Evolutionary conservation across 2,113 vertebrate species (phyloP), one percentile per base, ranked within the genome.

Genomic region (Ammodytes dubius): DNA sequence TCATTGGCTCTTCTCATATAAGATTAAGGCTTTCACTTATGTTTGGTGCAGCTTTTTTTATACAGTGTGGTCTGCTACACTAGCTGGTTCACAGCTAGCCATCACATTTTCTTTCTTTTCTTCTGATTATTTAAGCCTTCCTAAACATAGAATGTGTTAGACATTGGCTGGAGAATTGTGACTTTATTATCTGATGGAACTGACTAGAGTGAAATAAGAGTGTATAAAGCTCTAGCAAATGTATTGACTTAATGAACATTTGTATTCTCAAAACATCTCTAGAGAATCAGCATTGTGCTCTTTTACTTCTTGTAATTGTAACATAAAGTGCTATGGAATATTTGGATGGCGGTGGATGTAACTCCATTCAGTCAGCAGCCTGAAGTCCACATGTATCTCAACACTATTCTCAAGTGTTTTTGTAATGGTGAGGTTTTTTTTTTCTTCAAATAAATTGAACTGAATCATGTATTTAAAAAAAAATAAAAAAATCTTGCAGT

Each of bases 401-500:
- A 69, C 61, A 68, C 79, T 79, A 87, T 95, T 95, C 90, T 96
- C 92, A 91, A 85, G 91, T 94, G 95, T 93, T 96, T 74, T 94
- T 95, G 94, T 93, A 95, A 96, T 88, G 61, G 91, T 96, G 94
- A 90, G 92, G n/a, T n/a, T 83, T 96, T 89, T 91, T 96, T 95
- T 95, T 96, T 96, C 95, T 91, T 27, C 27, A 27, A 98, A 97
- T 97, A 97, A 98, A 98, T 87, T 93, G 83, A 88, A 91, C 89
- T 91, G 84, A 93, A 83, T 13, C 15, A 13, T 46, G 39, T 60
- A 12, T 40, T 47, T 53, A n/a, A n/a, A n/a, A n/a, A n/a, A n/a
- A n/a, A n/a, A n/a, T n/a, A n/a, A n/a, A n/a, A n/a, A n/a, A n/a
- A n/a, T n/a, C 27, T 27, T 27, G 27, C 27, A 27, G 27, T 27